phyloP scores from a whole-genome alignment of 2,888 invertebrate species.

The Cephalotes varians region DNA sequence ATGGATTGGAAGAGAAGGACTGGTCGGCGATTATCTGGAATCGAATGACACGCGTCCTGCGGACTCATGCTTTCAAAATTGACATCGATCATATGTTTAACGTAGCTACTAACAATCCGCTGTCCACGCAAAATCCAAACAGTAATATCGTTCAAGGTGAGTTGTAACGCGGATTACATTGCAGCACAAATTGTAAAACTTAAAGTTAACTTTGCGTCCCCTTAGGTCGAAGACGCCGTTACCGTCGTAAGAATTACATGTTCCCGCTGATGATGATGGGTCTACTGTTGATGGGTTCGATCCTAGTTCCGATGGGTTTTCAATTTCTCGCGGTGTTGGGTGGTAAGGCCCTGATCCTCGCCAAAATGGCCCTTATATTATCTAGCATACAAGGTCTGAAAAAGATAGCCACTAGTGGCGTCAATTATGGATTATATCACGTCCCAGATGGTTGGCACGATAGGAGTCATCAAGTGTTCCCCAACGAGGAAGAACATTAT shows the following conservation, averaged over 20 bases:
- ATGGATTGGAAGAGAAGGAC: constrained; percentile 86
- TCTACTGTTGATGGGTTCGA: constrained; percentile 91
- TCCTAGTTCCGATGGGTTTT: constrained; percentile 93
- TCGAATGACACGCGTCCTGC: constrained; percentile 88
- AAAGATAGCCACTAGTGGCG: constrained; percentile 91
- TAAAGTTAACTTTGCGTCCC: background rate
- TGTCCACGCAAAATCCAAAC: constrained; percentile 11
- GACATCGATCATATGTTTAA: constrained; percentile 84
- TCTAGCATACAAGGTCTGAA: constrained; percentile 93
- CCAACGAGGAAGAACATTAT: constrained; percentile 31
- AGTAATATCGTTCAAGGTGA: constrained; percentile 60
- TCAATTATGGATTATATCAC: constrained; percentile 92
- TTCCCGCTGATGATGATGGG: constrained; percentile 93
- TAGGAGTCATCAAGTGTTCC: constrained; percentile 78
- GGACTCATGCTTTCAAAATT: constrained; percentile 90
- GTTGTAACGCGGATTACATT: background rate
- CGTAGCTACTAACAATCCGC: constrained; percentile 11
- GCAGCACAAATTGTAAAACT: background rate
- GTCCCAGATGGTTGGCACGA: constrained; percentile 86
- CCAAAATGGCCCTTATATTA: constrained; percentile 93
- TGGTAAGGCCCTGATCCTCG: constrained; percentile 92
- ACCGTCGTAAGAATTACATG: constrained; percentile 88
- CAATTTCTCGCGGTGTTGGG: constrained; percentile 94
- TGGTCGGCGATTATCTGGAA: constrained; percentile 89
- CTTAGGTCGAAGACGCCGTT: constrained; percentile 86